phyloP scores from a whole-genome alignment of 2,888 invertebrate genomes.

The Apocheima hispidaria region DNA sequence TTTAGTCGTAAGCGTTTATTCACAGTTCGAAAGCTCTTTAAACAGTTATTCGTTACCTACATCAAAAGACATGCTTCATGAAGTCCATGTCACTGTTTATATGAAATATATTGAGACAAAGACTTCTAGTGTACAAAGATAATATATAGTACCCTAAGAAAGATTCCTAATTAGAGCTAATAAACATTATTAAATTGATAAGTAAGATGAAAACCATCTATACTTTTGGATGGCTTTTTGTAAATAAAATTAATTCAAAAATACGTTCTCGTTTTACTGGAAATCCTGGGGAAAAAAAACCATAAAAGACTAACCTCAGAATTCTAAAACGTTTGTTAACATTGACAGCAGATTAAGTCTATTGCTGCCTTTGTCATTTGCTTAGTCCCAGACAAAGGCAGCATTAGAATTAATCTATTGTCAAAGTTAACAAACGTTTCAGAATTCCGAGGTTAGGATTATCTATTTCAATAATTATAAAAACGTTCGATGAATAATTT shows the following conservation, averaged over 20 bases:
- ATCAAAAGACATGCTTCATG: slow-evolving; percentile 32
- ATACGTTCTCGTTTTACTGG: background rate
- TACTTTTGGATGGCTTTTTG: slow-evolving; percentile 57
- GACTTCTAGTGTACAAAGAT: slow-evolving; percentile 76
- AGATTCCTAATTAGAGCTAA: slow-evolving; percentile 79
- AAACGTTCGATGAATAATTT: no score
- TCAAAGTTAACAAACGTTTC: no score
- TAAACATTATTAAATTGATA: slow-evolving; percentile 55
- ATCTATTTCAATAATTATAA: no score
- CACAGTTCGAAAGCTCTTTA: slow-evolving; percentile 46
- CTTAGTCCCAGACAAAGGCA: no score
- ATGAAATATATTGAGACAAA: slow-evolving; percentile 69
- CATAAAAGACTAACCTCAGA: no score
- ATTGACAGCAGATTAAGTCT: no score
- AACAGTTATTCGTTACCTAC: slow-evolving; percentile 38
- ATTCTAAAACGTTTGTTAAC: no score
- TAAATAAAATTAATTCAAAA: slow-evolving; percentile 44
- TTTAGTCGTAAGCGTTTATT: slow-evolving; percentile 44
- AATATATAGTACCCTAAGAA: slow-evolving; percentile 75
- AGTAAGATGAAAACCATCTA: slow-evolving; percentile 56
- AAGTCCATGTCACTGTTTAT: slow-evolving; percentile 43
- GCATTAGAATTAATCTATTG: no score
- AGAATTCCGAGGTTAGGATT: no score
- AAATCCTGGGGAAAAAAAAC: no score
- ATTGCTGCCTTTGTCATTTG: no score